Percentiles rank a stretch among this genome's conserved stretches.
These are phyloP conservation scores for Drosophila gunungcola DNA, from an alignment of 1,140 invertebrate species.

Conservation along the genomic window DNA sequence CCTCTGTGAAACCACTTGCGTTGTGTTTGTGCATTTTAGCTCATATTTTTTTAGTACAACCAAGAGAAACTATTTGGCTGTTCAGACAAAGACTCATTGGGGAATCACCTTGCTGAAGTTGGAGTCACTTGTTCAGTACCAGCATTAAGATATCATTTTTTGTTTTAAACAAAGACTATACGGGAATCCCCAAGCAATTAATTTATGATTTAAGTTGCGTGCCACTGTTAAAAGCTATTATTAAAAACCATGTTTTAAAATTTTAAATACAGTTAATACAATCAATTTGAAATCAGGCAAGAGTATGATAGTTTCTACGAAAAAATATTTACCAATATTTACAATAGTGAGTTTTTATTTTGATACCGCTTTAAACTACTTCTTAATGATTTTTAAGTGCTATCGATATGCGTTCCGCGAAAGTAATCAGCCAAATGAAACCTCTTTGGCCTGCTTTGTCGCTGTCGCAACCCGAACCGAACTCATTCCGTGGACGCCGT, in stretches of 20 bases:
- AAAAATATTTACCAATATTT: too few relatives aligned
- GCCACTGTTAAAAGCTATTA: background rate
- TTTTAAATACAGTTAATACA: too few relatives aligned
- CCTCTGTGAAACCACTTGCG: background rate
- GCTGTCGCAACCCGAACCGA: conserved; percentile 2
- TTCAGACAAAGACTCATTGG: background rate
- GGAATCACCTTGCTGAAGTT: conserved; percentile 2
- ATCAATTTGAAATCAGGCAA: too few relatives aligned
- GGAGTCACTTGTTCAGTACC: background rate
- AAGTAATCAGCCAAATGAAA: conserved; percentile 9
- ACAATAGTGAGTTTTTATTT: too few relatives aligned
- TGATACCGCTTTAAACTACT: background rate
- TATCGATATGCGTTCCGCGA: background rate
- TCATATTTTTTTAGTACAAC: conserved; percentile 8
- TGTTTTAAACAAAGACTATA: background rate
- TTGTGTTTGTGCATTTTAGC: conserved; percentile 11
- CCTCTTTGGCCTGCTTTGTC: conserved; percentile 20
- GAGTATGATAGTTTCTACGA: too few relatives aligned
- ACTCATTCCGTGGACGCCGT: conserved; percentile 14
- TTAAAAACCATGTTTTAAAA: too few relatives aligned
- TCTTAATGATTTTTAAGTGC: background rate
- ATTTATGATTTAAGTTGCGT: background rate
- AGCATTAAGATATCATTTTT: background rate
- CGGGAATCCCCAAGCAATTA: background rate
- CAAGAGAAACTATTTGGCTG: conserved; percentile 7